Percentiles rank a stretch among this genome's conserved stretches.
Evolutionary conservation across 2,888 invertebrate species (phyloP).

Genomic region (Onchidella celtica): DNA sequence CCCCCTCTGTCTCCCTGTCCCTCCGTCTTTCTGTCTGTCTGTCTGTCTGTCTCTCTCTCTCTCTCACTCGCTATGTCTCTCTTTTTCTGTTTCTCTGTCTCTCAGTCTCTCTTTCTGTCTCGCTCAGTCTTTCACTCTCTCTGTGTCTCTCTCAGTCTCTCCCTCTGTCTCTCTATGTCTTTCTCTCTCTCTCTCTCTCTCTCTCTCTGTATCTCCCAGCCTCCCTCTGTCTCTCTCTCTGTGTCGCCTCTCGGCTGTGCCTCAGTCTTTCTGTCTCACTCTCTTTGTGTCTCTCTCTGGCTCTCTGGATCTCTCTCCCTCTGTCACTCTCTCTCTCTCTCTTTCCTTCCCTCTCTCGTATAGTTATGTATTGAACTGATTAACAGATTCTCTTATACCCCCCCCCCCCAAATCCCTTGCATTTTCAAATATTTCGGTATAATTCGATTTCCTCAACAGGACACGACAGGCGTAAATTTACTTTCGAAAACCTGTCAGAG

Average conservation of each 20-base stretch:
- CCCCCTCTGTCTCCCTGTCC: slow-evolving; percentile 3
- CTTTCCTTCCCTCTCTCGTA: too few species aligned
- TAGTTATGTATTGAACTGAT: too few species aligned
- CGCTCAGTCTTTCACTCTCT: not conserved
- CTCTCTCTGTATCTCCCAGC: not conserved
- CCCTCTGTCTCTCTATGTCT: slow-evolving; percentile 21
- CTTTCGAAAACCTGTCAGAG: too few species aligned
- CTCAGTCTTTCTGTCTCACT: slow-evolving; percentile 9
- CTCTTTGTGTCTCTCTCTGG: not conserved
- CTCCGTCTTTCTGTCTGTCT: slow-evolving; percentile 7
- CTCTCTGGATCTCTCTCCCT: slow-evolving; percentile 30
- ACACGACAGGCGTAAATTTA: too few species aligned
- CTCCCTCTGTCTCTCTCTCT: not conserved
- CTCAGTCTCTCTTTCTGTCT: not conserved
- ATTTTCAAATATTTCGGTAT: not conserved
- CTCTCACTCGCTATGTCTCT: not conserved
- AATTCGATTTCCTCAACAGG: too few species aligned
- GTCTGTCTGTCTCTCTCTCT: slow-evolving; percentile 29
- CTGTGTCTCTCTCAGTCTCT: slow-evolving; percentile 21
- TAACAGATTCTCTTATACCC: not conserved
- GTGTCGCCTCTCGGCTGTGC: slow-evolving; percentile 1
- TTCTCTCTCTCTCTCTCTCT: not conserved
- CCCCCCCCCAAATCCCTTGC: not conserved
- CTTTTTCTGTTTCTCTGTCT: not conserved
- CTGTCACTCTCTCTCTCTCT: slow-evolving; percentile 36